Conservation (phyloP, 2,797 vertebrate genomes). For the Periophthalmus magnuspinnatus region DNA sequence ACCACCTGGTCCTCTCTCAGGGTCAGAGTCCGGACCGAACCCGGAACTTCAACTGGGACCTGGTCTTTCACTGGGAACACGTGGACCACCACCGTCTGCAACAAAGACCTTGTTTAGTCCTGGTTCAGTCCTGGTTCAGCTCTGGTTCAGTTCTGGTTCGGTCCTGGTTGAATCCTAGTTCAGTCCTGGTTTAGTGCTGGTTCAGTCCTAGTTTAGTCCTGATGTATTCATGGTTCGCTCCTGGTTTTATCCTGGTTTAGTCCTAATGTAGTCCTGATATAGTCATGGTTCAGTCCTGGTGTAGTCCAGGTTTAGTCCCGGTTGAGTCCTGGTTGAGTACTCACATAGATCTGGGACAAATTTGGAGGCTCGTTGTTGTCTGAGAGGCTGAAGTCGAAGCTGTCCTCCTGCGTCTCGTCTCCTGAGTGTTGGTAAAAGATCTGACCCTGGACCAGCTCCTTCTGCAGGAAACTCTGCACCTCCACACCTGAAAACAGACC, state of each 20-base stretch:
- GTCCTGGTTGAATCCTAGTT: neutral
- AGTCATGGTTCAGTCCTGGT: neutral
- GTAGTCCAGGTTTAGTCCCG: neutral
- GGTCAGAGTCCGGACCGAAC: slow-evolving; percentile 64
- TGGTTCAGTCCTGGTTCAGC: neutral
- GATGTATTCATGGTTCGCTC: neutral
- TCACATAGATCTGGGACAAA: slow-evolving; percentile 74
- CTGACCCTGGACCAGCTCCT: slow-evolving; percentile 72
- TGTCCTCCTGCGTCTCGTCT: slow-evolving; percentile 77
- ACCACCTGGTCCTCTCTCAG: slow-evolving; percentile 80
- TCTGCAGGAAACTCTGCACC: slow-evolving; percentile 75
- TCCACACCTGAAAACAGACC: slow-evolving; percentile 49
- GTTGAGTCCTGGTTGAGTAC: neutral
- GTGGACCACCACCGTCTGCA: slow-evolving; percentile 70
- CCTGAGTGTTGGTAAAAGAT: slow-evolving; percentile 79
- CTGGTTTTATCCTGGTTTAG: neutral
- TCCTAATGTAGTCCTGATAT: neutral
- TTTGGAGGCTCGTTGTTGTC: slow-evolving; percentile 76
- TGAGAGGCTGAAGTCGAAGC: slow-evolving; percentile 73
- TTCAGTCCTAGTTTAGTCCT: neutral
- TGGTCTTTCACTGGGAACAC: slow-evolving; percentile 80
- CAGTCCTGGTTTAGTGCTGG: neutral
- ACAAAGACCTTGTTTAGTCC: neutral
- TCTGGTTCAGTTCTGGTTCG: neutral
- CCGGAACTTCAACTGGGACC: slow-evolving; percentile 72